Evolutionary conservation across 2,888 invertebrate species (phyloP).

Genomic region (Phoenoteleia sp.): DNA sequence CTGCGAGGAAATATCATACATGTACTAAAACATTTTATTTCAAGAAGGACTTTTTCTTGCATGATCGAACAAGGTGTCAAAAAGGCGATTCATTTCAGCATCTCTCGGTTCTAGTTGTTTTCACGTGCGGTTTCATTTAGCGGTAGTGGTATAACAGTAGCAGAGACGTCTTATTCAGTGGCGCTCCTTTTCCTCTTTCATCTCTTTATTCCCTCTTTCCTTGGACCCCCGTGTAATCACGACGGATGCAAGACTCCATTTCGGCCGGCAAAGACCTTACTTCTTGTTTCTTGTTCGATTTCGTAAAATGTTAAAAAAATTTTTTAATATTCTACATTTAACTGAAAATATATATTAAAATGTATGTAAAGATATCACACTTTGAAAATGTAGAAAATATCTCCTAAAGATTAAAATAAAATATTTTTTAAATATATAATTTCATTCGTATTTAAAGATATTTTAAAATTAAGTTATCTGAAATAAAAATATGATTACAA

Average conservation of each 20-base stretch:
- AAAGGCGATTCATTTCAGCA: constrained; percentile 81
- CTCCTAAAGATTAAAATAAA: too few relatives aligned
- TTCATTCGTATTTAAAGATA: too few relatives aligned
- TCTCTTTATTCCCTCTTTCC: constrained; percentile 70
- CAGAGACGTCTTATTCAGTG: constrained; percentile 69
- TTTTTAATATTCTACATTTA: constrained; percentile 44
- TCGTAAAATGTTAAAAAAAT: constrained; percentile 62
- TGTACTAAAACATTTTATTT: constrained; percentile 37
- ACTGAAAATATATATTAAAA: constrained; percentile 40
- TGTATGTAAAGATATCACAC: neutral
- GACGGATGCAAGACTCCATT: constrained; percentile 73
- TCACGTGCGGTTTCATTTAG: constrained; percentile 85
- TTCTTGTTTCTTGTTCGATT: constrained; percentile 72
- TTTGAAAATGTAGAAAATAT: neutral
- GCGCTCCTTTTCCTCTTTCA: constrained; percentile 69
- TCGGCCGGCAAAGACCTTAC: constrained; percentile 69
- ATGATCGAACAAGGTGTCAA: constrained; percentile 80
- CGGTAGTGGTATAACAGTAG: constrained; percentile 76
- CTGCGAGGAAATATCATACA: neutral
- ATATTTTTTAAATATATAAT: too few relatives aligned
- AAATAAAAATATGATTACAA: too few relatives aligned
- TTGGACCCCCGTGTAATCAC: constrained; percentile 71
- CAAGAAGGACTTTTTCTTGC: constrained; percentile 47
- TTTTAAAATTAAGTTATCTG: too few relatives aligned
- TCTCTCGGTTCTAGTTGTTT: constrained; percentile 79